These are phyloP conservation scores for Acrocephalus arundinaceus DNA, from an alignment of 2,113 vertebrate genomes.

Conservation along the genomic window DNA sequence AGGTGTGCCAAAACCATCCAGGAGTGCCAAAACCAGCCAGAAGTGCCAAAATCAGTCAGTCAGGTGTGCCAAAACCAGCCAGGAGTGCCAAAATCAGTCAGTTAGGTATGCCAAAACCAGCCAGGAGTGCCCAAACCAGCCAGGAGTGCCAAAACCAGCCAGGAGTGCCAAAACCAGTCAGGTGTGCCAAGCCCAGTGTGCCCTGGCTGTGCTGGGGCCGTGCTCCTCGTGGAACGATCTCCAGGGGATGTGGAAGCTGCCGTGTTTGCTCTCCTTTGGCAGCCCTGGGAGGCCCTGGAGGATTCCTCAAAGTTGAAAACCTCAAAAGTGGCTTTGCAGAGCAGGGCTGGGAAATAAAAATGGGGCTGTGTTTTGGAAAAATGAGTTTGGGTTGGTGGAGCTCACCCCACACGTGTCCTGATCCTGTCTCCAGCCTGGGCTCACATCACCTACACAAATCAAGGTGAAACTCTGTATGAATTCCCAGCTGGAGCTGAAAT, in stretches of 20 bases:
- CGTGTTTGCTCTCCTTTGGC: conserved; percentile 38
- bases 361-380: background rate
- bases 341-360: background rate
- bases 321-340: background rate
- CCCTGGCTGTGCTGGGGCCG: background rate
- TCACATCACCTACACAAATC: background rate
- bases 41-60: background rate
- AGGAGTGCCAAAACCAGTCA: background rate
- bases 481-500: background rate
- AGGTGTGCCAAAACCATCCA: background rate
- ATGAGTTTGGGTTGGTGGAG: background rate
- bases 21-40: background rate
- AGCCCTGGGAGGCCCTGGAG: conserved; percentile 17
- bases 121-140: background rate
- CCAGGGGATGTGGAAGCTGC: conserved; percentile 2
- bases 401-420: background rate
- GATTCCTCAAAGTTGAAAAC: background rate
- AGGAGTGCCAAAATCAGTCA: background rate
- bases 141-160: background rate
- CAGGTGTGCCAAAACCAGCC: background rate
- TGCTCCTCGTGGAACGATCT: background rate
- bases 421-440: background rate
- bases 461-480: background rate
- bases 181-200: background rate
- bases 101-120: background rate